phyloP scores from a whole-genome alignment of 2,113 vertebrate genomes.

The Gambusia affinis region DNA sequence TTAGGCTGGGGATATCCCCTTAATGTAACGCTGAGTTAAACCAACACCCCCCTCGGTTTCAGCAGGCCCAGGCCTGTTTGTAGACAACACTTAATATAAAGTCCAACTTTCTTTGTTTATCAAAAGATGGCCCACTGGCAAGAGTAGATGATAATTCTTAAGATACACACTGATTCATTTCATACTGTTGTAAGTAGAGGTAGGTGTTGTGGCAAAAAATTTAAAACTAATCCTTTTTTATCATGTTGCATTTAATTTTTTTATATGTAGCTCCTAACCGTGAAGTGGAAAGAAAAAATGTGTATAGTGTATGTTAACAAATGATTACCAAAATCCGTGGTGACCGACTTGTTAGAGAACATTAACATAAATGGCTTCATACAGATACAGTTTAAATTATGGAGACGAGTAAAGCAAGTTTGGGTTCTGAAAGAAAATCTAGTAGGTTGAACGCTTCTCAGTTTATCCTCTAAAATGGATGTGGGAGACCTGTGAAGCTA shows the following conservation, averaged over 20 bases:
- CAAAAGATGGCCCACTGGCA: not conserved
- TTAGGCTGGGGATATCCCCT: not conserved
- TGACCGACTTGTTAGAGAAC: not conserved
- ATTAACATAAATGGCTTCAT: not conserved
- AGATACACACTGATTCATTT: not conserved
- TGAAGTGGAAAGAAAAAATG: not conserved
- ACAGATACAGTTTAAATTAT: not conserved
- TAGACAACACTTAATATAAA: not conserved
- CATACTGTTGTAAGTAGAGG: not conserved
- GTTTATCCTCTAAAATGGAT: no score
- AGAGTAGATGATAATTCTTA: not conserved
- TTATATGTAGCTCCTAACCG: not conserved
- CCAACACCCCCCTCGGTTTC: not conserved
- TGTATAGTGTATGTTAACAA: not conserved
- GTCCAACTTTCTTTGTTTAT: not conserved
- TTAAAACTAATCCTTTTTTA: not conserved
- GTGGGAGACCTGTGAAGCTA: not conserved
- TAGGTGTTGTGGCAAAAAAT: not conserved
- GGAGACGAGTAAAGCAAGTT: not conserved
- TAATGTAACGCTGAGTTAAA: not conserved
- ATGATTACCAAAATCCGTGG: not conserved
- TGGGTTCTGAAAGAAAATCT: no score
- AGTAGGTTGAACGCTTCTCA: no score
- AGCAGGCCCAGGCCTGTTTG: conserved; percentile 28
- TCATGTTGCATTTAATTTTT: not conserved